Evolutionary conservation across 2,113 vertebrate species (phyloP).

Genomic region (Ochotona princeps): DNA sequence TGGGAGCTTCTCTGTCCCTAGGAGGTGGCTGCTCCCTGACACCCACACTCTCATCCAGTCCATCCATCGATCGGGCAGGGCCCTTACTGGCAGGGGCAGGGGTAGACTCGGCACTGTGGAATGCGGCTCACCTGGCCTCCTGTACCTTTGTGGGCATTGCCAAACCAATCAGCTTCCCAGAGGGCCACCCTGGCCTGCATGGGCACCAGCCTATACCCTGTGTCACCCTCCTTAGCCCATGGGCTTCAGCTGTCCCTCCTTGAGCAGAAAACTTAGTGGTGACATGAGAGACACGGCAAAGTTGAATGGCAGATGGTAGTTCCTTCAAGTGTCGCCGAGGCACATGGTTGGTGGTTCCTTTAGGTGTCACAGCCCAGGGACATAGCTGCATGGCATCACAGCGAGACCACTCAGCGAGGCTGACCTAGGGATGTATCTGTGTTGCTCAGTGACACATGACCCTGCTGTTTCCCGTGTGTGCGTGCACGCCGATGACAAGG

Average conservation of each 20-base stretch:
- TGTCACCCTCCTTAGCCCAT: neutral
- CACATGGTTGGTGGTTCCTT: too few species aligned
- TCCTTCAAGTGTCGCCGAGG: too few species aligned
- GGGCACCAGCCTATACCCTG: neutral
- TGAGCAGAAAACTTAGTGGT: neutral
- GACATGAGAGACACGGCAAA: neutral
- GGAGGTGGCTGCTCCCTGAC: fast-evolving
- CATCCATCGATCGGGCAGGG: neutral
- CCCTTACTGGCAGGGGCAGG: neutral
- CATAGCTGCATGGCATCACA: too few species aligned
- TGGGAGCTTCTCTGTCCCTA: neutral
- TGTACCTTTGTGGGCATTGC: fast-evolving
- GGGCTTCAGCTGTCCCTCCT: neutral
- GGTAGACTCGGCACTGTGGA: neutral
- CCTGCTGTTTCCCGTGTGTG: too few species aligned
- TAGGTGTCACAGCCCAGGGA: too few species aligned
- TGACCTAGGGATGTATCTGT: too few species aligned
- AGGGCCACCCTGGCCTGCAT: neutral
- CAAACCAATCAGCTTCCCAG: neutral
- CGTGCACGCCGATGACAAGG: neutral
- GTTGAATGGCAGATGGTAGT: too few species aligned
- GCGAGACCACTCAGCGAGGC: too few species aligned
- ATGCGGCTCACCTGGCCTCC: neutral
- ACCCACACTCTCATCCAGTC: neutral
- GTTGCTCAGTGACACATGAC: too few species aligned